Base-by-base conservation (phyloP, 2,888 invertebrate species). In the Xylophagus ater region DNA sequence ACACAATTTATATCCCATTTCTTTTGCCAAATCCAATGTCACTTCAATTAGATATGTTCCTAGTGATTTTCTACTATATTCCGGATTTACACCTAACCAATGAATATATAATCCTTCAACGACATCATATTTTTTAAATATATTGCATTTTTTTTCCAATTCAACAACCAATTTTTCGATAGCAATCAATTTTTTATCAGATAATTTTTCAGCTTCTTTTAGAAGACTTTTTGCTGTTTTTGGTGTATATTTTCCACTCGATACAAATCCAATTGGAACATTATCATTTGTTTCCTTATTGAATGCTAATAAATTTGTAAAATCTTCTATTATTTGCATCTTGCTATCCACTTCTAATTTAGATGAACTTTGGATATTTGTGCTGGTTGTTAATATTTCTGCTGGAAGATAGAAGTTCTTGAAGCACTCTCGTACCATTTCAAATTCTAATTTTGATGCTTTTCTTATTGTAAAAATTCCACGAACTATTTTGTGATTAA, bases 331-430 rank as follows among this genome's bases (percentile, higher is more conserved):
- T 7, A 35, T 17, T 3, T 37, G 29, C 33, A 44, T 40, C 14
- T 44, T 41, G 20, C 42, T 46, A 13, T 40, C 32, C 19, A 46
- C 47, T 37, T 50, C 50, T 20, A 38, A 40, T 9, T 13, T 7
- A 8, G 45, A 43, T 18, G 46, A 47, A 7, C n/a, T n/a, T n/a
- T n/a, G n/a, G n/a, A 18, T 30, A 24, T 39, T 40, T 14, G 41
- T 41, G 13, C 39, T 26, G 14, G 34, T 23, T 12, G 49, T 45
- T 12, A 49, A 39, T 24, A 49, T 45, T 18, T 50, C 50, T 13
- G 49, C 42, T 20, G 46, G 46, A 28, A 45, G 49, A 34, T 46
- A 50, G 42, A 42, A 32, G 8, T 37, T 33, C 9, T 46, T 38
- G 20, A 49, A 40, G 21, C 47, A 43, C 9, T 42, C 36, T 8